phyloP scores from a whole-genome alignment of 2,113 vertebrate genomes.

The Zonotrichia leucophrys region DNA sequence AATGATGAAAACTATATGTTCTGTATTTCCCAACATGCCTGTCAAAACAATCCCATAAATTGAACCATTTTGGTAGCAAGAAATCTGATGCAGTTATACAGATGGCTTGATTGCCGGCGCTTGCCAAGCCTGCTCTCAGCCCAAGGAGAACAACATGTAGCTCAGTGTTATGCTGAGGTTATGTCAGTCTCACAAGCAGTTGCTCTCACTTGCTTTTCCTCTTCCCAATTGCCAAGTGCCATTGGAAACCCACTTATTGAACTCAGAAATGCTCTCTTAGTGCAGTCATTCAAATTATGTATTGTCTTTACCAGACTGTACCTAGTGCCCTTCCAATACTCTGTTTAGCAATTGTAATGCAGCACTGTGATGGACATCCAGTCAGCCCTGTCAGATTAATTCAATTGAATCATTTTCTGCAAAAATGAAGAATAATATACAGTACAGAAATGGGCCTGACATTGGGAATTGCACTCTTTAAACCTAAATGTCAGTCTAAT shows the following conservation, averaged over 20 bases:
- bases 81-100: conserved; percentile 22
- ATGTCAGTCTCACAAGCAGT: conserved; percentile 25
- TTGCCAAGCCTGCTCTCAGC: conserved; percentile 29
- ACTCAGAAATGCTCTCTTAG: neutral
- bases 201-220: conserved; percentile 23
- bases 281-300: neutral
- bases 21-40: conserved; percentile 42
- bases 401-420: conserved; percentile 56
- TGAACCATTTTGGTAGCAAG: conserved; percentile 26
- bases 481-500: conserved; percentile 13
- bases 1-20: conserved; percentile 26
- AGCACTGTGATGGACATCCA: conserved; percentile 27
- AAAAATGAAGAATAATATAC: conserved; percentile 49
- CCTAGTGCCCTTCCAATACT: conserved; percentile 25
- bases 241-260: conserved; percentile 6
- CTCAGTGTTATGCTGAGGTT: neutral
- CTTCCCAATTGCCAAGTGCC: neutral
- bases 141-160: conserved; percentile 20
- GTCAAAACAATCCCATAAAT: conserved; percentile 46
- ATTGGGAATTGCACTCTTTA: conserved; percentile 8
- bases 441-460: conserved; percentile 32
- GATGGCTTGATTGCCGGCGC: neutral
- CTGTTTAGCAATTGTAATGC: conserved; percentile 52
- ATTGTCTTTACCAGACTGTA: conserved; percentile 33
- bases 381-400: conserved; percentile 50